Percentiles rank a stretch among this genome's conserved stretches.
Evolutionary conservation across 2,113 vertebrate genomes (phyloP).

Genomic region (Leuciscus idus): DNA sequence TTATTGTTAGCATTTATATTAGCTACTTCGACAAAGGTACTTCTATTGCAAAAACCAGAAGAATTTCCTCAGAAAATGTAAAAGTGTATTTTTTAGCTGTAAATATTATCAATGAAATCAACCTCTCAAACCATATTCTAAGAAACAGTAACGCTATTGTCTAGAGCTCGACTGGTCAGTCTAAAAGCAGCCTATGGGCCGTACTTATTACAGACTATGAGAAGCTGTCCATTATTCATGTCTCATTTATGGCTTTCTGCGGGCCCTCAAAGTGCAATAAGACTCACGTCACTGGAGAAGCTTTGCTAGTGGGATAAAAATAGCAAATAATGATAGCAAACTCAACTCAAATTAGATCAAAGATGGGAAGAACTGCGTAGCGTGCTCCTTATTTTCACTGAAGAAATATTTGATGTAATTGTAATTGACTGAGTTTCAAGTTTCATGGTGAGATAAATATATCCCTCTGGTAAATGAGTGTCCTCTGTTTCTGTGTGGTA

Average conservation of each 20-base stretch:
- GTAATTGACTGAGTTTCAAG: not conserved
- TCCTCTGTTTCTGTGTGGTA: constrained; percentile 48
- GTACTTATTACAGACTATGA: not conserved
- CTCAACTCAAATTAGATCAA: not conserved
- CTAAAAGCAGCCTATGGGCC: constrained; percentile 5
- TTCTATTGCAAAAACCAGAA: not conserved
- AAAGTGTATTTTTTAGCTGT: not conserved
- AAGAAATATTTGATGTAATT: not conserved
- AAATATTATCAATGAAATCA: not conserved
- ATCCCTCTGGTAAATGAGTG: not conserved
- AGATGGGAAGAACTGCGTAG: not conserved
- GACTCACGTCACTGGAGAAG: constrained; percentile 15
- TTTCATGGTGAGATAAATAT: constrained; percentile 15
- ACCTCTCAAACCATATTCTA: not conserved
- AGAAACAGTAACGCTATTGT: not conserved
- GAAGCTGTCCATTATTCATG: constrained; percentile 6
- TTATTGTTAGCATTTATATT: not conserved
- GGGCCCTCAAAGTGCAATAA: constrained; percentile 36
- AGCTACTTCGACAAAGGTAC: constrained; percentile 2
- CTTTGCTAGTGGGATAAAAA: constrained; percentile 9
- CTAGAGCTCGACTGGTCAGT: not conserved
- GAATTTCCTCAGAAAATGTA: not conserved
- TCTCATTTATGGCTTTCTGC: constrained; percentile 34
- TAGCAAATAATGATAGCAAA: constrained; percentile 7
- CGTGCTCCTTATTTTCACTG: not conserved